Base-by-base conservation (phyloP, 1,140 invertebrate species). In the Drosophila athabasca region DNA sequence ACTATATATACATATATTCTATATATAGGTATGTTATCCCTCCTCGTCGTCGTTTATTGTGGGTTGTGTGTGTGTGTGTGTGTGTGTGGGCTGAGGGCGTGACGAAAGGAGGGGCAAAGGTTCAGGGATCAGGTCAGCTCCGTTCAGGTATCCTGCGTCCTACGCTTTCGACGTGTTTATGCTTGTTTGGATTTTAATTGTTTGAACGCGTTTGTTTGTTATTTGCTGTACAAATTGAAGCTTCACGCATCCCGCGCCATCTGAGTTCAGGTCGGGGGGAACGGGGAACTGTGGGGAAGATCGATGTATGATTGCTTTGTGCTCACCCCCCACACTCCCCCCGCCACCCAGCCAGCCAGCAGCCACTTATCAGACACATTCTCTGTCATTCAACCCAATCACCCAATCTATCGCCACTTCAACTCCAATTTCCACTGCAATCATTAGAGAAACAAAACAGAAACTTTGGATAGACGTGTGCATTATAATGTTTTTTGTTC, bases 161-260 rank as follows among this genome's bases (percentile, higher is more conserved):
- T 55, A n/a, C 35, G 53, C 58, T 54, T 53, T 77, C 68, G 64
- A 69, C 15, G 81, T 84, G 76, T 68, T 87, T 87, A 87, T 88
- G 83, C 83, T 87, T 88, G 83, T 87, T 87, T 83, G 62, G 76
- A 82, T 88, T 88, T 50, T 59, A 58, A 76, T 76, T 50, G 68
- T 81, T 78, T 58, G 22, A 77, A 76, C 67, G 62, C 72, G 59
- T 85, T 85, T 77, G 64, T 74, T 73, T 77, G 64, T 74, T 73
- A 75, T 61, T 83, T 79, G 82, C 83, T 88, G 83, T 79, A 82
- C 24, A 79, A 79, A 69, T 69, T 43, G 44, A 69, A 69, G 66
- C 66, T 69, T 69, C 52, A 35, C 64, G 66, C 64, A 31, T 41
- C 22, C 26, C 60, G 48, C 26, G 15, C 52, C 24, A 39, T 17